Base-by-base conservation (phyloP, 2,888 invertebrate species). In the Panzeria rudis region DNA sequence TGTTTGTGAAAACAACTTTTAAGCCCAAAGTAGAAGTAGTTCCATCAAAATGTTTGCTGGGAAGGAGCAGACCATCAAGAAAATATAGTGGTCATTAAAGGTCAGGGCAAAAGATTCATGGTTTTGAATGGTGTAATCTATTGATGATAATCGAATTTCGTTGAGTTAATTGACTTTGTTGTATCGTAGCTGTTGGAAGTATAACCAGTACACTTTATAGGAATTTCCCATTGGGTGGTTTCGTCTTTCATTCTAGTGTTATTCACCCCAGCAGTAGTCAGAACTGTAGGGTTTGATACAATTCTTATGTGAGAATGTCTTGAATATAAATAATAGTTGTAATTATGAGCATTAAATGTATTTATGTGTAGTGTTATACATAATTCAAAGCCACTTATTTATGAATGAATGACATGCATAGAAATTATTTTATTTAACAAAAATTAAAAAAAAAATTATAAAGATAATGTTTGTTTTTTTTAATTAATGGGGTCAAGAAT, bases 401-500 rank as follows among this genome's bases (percentile, higher is more conserved):
- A 76, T 75, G 62, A 50, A 76, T 75, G 62, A 50, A 29, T 64
- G 56, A 41, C 52, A 64, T 47, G 59, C 23, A 71, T 56, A 56
- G 47, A 71, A 71, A 59, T 64, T 56, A 64, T 75, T 61, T 54
- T 61, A 72, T 44, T 68, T 44, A 23, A 54, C 20, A 59, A 23
- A 68, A 59, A 13, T 1, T 38, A 2, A 20, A 66, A 41, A 44
- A 41, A 81, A 54, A 68, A 15, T 59, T 59, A 75, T 25, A 56
- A 69, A 81, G 35, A 81, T 75, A 44, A 44, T 64, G 13, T 9
- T 25, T 44, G 15, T 64, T 13, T 15, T 62, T 47, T 44, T 25
- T 44, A 44, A 72, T 72, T 81, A 85, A 82, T 79, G 75, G 78
- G 85, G 75, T 82, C 85, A 85, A 78, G 78, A 71, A 85, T 85